Conservation (phyloP, 1,140 invertebrate species). For the Drosophila teissieri region DNA sequence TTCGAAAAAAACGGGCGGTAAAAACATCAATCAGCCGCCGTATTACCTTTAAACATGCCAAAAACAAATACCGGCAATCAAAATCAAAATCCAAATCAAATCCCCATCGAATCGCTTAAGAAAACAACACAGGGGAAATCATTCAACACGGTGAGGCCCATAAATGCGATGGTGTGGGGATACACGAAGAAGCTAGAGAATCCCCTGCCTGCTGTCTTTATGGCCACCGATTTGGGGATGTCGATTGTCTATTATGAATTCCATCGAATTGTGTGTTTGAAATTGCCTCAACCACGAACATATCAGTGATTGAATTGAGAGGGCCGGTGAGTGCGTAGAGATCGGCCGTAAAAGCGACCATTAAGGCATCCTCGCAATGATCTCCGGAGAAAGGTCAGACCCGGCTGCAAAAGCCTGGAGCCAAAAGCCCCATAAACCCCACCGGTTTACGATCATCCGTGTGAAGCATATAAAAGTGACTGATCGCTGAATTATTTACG, state of each 20-base stretch:
- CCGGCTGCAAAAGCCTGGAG: not conserved
- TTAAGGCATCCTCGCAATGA: constrained; percentile 21
- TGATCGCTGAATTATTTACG: constrained; percentile 47
- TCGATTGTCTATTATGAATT: constrained; percentile 69
- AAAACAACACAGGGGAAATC: constrained; percentile 70
- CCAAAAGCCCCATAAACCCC: constrained; percentile 46
- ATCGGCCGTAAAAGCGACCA: constrained; percentile 24
- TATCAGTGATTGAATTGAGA: constrained; percentile 63
- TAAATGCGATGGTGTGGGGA: constrained; percentile 34
- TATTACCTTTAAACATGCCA: constrained; percentile 82
- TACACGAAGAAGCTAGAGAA: constrained; percentile 3
- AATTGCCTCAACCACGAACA: constrained; percentile 66
- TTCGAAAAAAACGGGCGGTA: constrained; percentile 16
- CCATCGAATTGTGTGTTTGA: constrained; percentile 57
- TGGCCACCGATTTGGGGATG: constrained; percentile 31
- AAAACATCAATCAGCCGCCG: constrained; percentile 72
- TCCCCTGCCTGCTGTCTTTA: constrained; percentile 19
- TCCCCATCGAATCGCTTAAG: constrained; percentile 70
- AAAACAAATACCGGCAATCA: constrained; percentile 78
- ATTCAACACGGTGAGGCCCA: constrained; percentile 57
- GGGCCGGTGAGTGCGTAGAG: constrained; percentile 41
- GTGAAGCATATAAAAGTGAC: constrained; percentile 47
- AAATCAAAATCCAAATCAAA: constrained; percentile 54
- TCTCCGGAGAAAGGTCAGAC: constrained; percentile 28
- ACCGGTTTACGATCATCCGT: constrained; percentile 40